These are phyloP conservation scores for Sebastes umbrosus DNA, from an alignment of 2,797 vertebrate genomes.

Conservation along the genomic window DNA sequence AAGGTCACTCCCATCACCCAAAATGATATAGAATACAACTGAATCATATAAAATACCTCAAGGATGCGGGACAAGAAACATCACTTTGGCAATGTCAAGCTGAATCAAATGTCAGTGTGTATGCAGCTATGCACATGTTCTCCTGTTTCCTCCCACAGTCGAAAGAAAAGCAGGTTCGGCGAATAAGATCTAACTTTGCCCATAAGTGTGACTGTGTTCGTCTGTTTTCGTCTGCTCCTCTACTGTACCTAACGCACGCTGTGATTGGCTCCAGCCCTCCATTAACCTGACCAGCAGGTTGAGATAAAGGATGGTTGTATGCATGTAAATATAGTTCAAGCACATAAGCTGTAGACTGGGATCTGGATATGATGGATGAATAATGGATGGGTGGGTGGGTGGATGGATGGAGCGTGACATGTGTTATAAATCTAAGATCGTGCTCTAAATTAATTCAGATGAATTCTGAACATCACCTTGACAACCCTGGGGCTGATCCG, in stretches of 20 bases:
- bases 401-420: slow-evolving; percentile 2
- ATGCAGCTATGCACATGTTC: background rate
- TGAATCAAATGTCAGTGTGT: background rate
- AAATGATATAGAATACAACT: background rate
- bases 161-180: background rate
- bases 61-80: background rate
- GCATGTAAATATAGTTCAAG: background rate
- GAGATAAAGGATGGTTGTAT: slow-evolving; percentile 1
- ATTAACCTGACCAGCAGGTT: slow-evolving; percentile 7
- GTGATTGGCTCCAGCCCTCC: background rate
- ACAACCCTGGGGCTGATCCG: slow-evolving; percentile 11
- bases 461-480: slow-evolving; percentile 20
- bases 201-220: background rate
- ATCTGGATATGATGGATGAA: slow-evolving; percentile 8
- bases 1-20: background rate
- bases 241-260: background rate
- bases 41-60: background rate
- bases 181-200: background rate
- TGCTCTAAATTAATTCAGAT: slow-evolving; percentile 21
- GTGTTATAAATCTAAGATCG: slow-evolving; percentile 43
- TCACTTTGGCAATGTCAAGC: background rate
- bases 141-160: background rate
- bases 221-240: background rate
- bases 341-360: background rate
- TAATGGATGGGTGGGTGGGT: slow-evolving; percentile 32